Conservation (phyloP, 2,888 invertebrate genomes). For the Scrobipalpa costella region DNA sequence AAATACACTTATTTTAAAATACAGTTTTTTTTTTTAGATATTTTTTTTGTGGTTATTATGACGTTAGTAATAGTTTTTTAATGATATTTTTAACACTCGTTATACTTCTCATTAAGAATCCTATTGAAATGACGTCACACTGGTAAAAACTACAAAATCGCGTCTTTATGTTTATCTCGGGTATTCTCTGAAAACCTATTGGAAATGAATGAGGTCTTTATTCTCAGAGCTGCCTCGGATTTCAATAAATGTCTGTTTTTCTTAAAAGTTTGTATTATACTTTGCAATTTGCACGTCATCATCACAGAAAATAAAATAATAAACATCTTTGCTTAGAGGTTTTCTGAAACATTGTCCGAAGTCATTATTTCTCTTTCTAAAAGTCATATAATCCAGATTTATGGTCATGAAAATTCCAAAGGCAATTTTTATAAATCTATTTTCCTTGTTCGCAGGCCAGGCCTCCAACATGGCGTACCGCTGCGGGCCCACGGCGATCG, state of each 20-base stretch:
- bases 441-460: background rate
- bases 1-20: too few species aligned
- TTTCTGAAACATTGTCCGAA: too few species aligned
- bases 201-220: conserved; percentile 1
- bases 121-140: conserved; percentile 43
- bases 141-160: conserved; percentile 21
- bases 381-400: too few species aligned
- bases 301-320: too few species aligned
- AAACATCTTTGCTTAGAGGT: too few species aligned
- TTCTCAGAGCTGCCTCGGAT: background rate
- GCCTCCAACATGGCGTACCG: conserved; percentile 68
- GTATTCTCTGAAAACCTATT: background rate
- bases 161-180: background rate
- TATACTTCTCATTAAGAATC: conserved; percentile 36
- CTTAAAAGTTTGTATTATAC: too few species aligned
- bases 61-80: background rate
- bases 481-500: conserved; percentile 72
- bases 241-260: background rate
- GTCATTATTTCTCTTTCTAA: too few species aligned
- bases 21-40: too few species aligned
- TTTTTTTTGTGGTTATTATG: background rate
- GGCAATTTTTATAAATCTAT: background rate
- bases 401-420: background rate
- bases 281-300: too few species aligned
- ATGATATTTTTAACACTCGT: conserved; percentile 13